Evolutionary conservation across 2,888 invertebrate genomes (phyloP).

Genomic region (Pristionchus arcanus): DNA sequence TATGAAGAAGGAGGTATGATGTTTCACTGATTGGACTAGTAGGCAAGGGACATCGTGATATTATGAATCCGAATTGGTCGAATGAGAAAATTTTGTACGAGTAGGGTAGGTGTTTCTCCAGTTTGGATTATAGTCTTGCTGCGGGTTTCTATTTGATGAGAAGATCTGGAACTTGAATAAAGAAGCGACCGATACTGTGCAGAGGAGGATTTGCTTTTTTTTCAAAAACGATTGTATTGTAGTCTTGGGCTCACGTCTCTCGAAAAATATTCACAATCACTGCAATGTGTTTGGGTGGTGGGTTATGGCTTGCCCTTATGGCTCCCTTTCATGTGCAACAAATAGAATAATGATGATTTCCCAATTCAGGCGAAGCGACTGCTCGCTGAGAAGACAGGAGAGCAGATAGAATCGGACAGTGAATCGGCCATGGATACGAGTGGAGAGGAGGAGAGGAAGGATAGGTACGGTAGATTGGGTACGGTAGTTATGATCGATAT

Average conservation of each 20-base stretch:
- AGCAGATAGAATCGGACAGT: neutral
- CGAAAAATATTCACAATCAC: too few species aligned
- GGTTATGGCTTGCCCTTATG: too few species aligned
- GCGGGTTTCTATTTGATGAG: neutral
- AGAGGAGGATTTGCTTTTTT: too few species aligned
- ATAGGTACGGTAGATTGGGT: conserved; percentile 22
- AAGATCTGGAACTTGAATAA: too few species aligned
- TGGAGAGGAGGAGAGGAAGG: conserved; percentile 35
- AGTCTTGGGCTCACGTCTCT: too few species aligned
- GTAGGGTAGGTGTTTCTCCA: neutral
- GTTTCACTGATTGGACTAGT: neutral
- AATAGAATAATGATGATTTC: neutral
- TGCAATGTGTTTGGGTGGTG: too few species aligned
- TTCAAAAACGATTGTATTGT: too few species aligned
- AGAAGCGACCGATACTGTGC: too few species aligned
- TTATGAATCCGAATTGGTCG: neutral
- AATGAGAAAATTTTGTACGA: neutral
- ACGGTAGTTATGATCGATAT: neutral
- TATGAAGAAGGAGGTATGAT: conserved; percentile 3
- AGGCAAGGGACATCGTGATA: neutral
- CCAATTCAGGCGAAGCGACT: conserved; percentile 22
- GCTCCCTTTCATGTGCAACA: too few species aligned
- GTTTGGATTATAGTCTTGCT: neutral
- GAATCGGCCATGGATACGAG: conserved; percentile 20
- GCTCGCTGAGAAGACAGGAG: neutral